Base-by-base conservation (phyloP, 2,113 vertebrate species). In the Spheniscus mendiculus region DNA sequence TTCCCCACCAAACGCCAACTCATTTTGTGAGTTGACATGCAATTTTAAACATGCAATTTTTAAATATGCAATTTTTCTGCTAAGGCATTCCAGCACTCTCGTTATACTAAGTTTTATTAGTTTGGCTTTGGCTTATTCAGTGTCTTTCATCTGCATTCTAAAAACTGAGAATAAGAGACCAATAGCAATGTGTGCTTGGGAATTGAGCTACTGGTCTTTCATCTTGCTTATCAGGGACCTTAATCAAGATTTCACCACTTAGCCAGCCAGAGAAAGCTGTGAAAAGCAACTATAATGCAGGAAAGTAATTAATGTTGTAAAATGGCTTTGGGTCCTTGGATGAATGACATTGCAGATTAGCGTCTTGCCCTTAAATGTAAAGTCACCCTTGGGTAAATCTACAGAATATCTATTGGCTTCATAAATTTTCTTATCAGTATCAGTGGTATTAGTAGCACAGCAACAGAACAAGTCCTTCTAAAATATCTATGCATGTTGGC, bases 261-360 rank as follows among this genome's bases (percentile, higher is more conserved):
- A 86, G 50, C 11, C 58, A 87, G 53, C 36, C 45, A 73, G 10
- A 88, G 52, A 81, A 85, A 94, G 15, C 13, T 91, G 15, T 44
- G 56, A 67, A 86, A 93, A 85, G 38, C 38, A 72, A 83, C 49
- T 42, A 8, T 16, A 81, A 78, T 20, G 12, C 32, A 89, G 66
- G 71, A 87, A 93, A 69, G 49, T 62, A 97, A 93, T 86, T 93
- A 82, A 84, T 32, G 30, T 38, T 66, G n/a, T 44, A 69, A 96
- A 95, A 91, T 50, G 38, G 32, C 65, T 90, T 20, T 70, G 49
- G 25, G n/a, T 76, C 49, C 45, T 90, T 77, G 49, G 81, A 91
- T 76, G 71, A 94, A 82, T n/a, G 79, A 61, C 32, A 52, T 22
- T 76, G 18, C 69, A 94, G 69, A 83, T 63, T 52, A 90, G n/a